A percentile compares a stretch with the other conserved stretches of the same genome.
phyloP scores from a whole-genome alignment of 1,140 invertebrate genomes.

The Drosophila ironensis region DNA sequence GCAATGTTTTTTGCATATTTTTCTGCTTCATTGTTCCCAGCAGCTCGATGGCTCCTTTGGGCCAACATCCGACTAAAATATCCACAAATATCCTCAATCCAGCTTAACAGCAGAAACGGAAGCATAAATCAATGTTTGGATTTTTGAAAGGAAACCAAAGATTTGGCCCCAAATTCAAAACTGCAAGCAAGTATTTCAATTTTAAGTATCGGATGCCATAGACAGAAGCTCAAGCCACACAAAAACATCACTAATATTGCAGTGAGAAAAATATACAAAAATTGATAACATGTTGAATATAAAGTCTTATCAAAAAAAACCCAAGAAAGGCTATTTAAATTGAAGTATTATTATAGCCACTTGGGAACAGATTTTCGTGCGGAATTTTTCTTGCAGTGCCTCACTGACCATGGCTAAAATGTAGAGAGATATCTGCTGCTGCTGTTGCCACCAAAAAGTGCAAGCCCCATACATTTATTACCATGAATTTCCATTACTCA shows the following conservation, averaged over 20 bases:
- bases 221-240: no score
- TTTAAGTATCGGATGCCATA: no score
- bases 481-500: slow-evolving; percentile 77
- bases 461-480: slow-evolving; percentile 38
- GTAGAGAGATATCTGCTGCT: slow-evolving; percentile 6
- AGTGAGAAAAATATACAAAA: background rate
- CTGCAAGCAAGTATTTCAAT: no score
- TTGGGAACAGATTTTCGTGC: no score
- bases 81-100: background rate
- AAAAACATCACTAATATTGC: no score
- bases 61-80: background rate
- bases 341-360: no score
- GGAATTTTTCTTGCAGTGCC: background rate
- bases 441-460: slow-evolving; percentile 21
- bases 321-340: no score
- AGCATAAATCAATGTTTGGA: slow-evolving; percentile 60
- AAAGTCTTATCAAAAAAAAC: no score
- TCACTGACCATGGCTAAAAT: slow-evolving; percentile 5
- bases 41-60: background rate
- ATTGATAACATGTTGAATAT: no score
- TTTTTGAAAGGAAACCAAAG: background rate
- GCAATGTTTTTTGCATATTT: background rate
- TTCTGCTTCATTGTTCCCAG: background rate
- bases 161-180: background rate
- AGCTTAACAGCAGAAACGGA: slow-evolving; percentile 4